Percentiles rank a stretch among this genome's conserved stretches.
These are phyloP conservation scores for Diaphora mendica DNA, from an alignment of 2,888 invertebrate genomes.

Conservation along the genomic window DNA sequence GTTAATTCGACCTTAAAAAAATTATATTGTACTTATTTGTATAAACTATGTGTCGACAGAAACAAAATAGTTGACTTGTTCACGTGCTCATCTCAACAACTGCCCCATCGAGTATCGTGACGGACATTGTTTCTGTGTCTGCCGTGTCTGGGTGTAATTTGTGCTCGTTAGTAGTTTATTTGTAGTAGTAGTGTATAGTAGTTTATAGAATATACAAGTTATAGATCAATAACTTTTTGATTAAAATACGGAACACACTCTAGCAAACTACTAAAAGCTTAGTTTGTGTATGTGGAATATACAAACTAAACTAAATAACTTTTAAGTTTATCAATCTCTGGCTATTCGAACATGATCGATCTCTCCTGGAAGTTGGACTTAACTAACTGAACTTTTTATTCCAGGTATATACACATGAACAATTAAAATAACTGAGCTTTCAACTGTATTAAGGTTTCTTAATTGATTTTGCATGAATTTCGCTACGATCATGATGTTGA, in stretches of 20 bases:
- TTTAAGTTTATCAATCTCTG: no score
- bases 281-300: background rate
- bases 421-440: no score
- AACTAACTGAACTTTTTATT: no score
- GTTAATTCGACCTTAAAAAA: background rate
- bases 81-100: background rate
- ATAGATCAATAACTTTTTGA: no score
- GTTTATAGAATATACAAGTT: no score
- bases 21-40: background rate
- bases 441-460: background rate
- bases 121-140: background rate
- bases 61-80: background rate
- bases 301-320: no score
- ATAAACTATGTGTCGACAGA: background rate
- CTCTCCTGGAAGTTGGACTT: no score
- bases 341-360: no score
- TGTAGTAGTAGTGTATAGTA: no score
- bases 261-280: background rate
- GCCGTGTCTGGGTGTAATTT: background rate
- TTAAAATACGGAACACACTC: background rate
- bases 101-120: background rate
- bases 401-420: no score
- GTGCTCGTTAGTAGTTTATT: background rate
- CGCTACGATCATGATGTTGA: no score
- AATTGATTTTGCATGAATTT: no score